A percentile compares a stretch with the other conserved stretches of the same genome.
These are phyloP conservation scores for Laterallus jamaicensis DNA, from an alignment of 2,113 vertebrate species.

Conservation along the genomic window DNA sequence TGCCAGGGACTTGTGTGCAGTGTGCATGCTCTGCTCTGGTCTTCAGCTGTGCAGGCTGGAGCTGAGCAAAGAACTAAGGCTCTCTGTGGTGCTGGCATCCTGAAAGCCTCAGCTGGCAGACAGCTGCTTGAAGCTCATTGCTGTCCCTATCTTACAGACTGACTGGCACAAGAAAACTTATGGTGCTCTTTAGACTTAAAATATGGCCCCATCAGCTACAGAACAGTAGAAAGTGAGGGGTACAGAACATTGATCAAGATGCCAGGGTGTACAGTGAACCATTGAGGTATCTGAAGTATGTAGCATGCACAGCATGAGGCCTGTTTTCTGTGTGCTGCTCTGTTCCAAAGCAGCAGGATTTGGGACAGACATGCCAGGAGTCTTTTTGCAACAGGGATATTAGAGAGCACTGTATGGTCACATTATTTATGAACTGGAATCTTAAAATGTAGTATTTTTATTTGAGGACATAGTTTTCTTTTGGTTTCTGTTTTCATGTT, in stretches of 20 bases:
- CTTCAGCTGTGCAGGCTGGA: background rate
- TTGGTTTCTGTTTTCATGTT: background rate
- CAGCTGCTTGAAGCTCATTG: background rate
- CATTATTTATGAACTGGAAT: background rate
- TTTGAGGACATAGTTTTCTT: background rate
- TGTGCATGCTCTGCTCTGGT: background rate
- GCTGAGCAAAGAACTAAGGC: background rate
- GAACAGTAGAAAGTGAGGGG: background rate
- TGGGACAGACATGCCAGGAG: background rate
- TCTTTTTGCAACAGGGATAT: background rate
- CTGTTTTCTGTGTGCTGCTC: background rate
- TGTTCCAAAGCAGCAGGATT: background rate
- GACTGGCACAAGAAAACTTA: background rate
- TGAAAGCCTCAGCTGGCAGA: background rate
- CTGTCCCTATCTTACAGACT: accelerated
- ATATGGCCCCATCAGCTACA: background rate
- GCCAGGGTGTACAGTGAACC: background rate
- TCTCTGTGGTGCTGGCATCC: background rate
- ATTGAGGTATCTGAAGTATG: background rate
- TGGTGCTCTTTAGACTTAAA: background rate
- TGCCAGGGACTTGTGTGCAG: background rate
- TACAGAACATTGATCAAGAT: background rate
- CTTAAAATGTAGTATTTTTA: background rate
- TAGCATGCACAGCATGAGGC: background rate
- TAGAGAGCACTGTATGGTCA: background rate